A percentile compares a stretch with the other conserved stretches of the same genome.
phyloP scores from a whole-genome alignment of 2,888 invertebrate species.

The Busseola fusca region DNA sequence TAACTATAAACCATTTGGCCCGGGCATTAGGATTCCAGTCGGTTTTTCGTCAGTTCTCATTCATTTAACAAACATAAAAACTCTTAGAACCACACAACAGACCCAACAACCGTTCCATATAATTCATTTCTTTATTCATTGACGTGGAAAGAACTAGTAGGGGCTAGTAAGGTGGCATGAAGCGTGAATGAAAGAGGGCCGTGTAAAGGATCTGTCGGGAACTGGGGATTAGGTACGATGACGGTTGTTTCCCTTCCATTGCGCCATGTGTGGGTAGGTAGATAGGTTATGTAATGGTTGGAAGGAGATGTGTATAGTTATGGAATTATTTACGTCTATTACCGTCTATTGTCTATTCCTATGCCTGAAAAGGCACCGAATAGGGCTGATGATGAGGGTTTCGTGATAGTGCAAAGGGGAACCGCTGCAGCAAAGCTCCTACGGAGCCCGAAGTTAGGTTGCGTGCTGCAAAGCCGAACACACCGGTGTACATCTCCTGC shows the following conservation, averaged over 20 bases:
- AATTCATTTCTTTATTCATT: slow-evolving; percentile 53
- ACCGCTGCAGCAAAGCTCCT: too few species aligned
- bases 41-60: neutral
- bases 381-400: too few species aligned
- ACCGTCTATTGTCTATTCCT: neutral
- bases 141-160: slow-evolving; percentile 51
- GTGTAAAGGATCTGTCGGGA: slow-evolving; percentile 45
- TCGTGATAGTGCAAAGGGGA: too few species aligned
- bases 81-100: neutral
- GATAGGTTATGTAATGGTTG: slow-evolving; percentile 11
- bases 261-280: slow-evolving; percentile 6
- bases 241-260: slow-evolving; percentile 38
- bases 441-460: too few species aligned
- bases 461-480: too few species aligned
- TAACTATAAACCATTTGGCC: neutral
- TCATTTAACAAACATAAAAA: neutral
- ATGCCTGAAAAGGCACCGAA: too few species aligned
- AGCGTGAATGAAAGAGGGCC: slow-evolving; percentile 50
- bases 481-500: too few species aligned
- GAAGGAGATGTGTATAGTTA: slow-evolving; percentile 3
- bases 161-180: slow-evolving; percentile 54
- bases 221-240: slow-evolving; percentile 55
- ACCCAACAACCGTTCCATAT: slow-evolving; percentile 25
- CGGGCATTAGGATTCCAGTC: neutral
- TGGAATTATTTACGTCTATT: neutral